These are phyloP conservation scores for Coregonus ussuriensis DNA, from an alignment of 2,797 vertebrate genomes.

Conservation along the genomic window DNA sequence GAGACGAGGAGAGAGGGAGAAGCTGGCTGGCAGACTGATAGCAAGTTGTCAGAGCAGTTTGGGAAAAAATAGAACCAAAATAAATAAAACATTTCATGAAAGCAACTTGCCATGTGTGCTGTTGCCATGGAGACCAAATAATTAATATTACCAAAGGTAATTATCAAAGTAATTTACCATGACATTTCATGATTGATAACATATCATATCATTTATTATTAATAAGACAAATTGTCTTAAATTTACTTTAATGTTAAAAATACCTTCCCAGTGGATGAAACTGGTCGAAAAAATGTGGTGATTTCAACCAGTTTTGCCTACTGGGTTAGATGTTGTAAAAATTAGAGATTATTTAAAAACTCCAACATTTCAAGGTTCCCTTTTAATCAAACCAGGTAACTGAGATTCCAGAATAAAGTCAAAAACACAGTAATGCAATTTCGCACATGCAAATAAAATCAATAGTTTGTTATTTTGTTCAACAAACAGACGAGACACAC, in stretches of 20 bases:
- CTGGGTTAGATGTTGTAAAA: background rate
- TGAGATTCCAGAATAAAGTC: background rate
- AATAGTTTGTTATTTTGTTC: too few species aligned
- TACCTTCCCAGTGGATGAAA: background rate
- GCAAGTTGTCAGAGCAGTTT: background rate
- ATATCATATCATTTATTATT: background rate
- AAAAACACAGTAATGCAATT: background rate
- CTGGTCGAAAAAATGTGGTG: too few species aligned
- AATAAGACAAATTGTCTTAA: background rate
- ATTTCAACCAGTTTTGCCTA: background rate
- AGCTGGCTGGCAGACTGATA: background rate
- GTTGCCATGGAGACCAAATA: background rate
- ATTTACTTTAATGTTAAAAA: background rate
- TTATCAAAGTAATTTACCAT: background rate
- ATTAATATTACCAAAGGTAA: background rate
- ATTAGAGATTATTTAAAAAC: too few species aligned
- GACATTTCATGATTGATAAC: too few species aligned
- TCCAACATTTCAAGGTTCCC: too few species aligned
- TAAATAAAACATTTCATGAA: background rate
- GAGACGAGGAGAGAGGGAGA: too few species aligned
- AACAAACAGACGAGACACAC: too few species aligned
- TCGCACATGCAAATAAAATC: too few species aligned
- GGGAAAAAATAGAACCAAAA: background rate
- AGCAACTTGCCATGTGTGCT: background rate
- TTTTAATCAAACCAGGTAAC: background rate